phyloP scores from a whole-genome alignment of 2,113 vertebrate genomes.

The Corythoichthys haematopterus region DNA sequence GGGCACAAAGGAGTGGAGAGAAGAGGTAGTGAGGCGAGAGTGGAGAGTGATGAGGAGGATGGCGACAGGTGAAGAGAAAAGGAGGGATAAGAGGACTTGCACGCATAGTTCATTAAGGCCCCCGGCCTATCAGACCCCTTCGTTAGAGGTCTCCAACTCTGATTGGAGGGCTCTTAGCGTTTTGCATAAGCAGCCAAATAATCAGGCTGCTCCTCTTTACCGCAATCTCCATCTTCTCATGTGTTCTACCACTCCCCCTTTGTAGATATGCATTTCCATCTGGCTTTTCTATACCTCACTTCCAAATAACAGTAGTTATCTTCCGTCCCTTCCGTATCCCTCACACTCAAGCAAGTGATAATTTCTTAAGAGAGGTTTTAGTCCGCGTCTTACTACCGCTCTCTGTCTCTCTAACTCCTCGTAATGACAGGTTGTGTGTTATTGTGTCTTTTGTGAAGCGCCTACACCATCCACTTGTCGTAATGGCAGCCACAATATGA shows the following conservation, averaged over 20 bases:
- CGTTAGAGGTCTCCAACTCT: slow-evolving; percentile 54
- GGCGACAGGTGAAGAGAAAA: slow-evolving; percentile 45
- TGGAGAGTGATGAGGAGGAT: slow-evolving; percentile 39
- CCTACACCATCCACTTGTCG: slow-evolving; percentile 54
- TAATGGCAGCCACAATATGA: slow-evolving; percentile 50
- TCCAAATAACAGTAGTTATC: slow-evolving; percentile 59
- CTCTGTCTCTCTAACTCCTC: slow-evolving; percentile 9
- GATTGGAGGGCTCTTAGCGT: slow-evolving; percentile 66
- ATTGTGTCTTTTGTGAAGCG: slow-evolving; percentile 57
- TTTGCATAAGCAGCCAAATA: slow-evolving; percentile 67
- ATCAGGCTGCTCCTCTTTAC: slow-evolving; percentile 47
- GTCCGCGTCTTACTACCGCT: slow-evolving; percentile 11
- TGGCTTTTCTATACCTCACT: slow-evolving; percentile 34
- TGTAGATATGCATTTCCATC: slow-evolving; percentile 29
- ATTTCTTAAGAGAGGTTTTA: slow-evolving; percentile 46
- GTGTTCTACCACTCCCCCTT: slow-evolving; percentile 32
- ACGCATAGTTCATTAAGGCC: slow-evolving; percentile 49
- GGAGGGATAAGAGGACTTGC: slow-evolving; percentile 41
- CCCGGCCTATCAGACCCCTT: slow-evolving; percentile 52
- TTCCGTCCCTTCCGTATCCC: slow-evolving; percentile 34
- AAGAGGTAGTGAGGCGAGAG: slow-evolving; percentile 36
- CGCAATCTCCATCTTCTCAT: slow-evolving; percentile 31
- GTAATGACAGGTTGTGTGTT: slow-evolving; percentile 65
- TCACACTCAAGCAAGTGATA: slow-evolving; percentile 46
- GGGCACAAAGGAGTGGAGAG: slow-evolving; percentile 33